Base-by-base conservation (phyloP, 2,797 vertebrate species). In the Cyclopterus lumpus region DNA sequence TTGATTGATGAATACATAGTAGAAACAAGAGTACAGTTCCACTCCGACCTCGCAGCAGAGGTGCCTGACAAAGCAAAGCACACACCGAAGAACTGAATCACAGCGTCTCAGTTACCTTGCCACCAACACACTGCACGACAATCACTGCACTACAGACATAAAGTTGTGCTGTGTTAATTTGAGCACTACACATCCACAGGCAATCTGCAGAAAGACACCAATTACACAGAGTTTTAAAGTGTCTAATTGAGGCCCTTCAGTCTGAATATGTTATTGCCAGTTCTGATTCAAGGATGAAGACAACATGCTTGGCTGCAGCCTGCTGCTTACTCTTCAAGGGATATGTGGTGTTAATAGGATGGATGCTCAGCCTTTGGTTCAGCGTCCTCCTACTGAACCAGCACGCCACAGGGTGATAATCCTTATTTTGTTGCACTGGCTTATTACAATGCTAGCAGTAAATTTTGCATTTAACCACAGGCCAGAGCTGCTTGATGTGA, bases 221-320 rank as follows among this genome's bases (percentile, higher is more conserved):
- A 94, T 95, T 95, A 95, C 93, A 93, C 90, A 89, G 92, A 91
- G 91, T 94, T 94, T 94, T 91, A 90, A 93, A 93, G 91, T 93
- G 89, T 92, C 91, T 93, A 94, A 94, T 93, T 94, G 93, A 94
- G 92, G 93, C 94, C 92, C 93, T 95, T 95, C 91, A 94, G 92
- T 94, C 90, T 93, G 93, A 94, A 94, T 94, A 93, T 92, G 93
- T 94, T 94, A 94, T 93, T 94, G 91, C 90, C 83, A 84, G 85
- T 81, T 93, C 90, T 92, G 91, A 93, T 93, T 92, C 87, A 88
- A 90, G 93, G 91, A 95, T 91, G 90, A 93, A 94, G 93, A 93
- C 93, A 94, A 93, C 92, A 92, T 86, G 92, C 91, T 92, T 87
- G 74, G 88, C 83, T 90, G 87, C 86, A 87, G 82, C 85, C 83